Conservation (phyloP, 2,888 invertebrate species). For the Lasioglossum calceatum region DNA sequence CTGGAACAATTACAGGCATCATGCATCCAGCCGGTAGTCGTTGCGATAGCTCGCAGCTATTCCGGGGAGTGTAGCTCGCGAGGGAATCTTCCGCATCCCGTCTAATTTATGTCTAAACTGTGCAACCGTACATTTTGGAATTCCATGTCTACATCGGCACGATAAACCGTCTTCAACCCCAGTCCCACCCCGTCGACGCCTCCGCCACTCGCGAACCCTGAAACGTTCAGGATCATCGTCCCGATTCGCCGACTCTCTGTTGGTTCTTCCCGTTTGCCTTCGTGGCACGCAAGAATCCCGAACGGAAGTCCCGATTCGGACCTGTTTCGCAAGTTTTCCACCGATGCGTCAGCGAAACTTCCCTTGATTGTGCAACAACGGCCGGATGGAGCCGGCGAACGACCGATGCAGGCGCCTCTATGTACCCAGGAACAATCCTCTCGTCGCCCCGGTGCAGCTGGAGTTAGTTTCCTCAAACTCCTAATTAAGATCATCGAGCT, state of each 20-base stretch:
- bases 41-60: neutral
- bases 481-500: slow-evolving; percentile 57
- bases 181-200: neutral
- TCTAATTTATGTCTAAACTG: slow-evolving; percentile 10
- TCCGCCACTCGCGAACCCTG: neutral
- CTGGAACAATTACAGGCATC: slow-evolving; percentile 13
- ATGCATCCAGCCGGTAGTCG: slow-evolving; percentile 12
- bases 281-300: slow-evolving; percentile 31
- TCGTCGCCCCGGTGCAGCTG: slow-evolving; percentile 55
- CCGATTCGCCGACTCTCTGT: slow-evolving; percentile 1
- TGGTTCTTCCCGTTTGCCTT: slow-evolving; percentile 28
- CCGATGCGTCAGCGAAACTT: slow-evolving; percentile 52
- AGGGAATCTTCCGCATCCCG: slow-evolving; percentile 4
- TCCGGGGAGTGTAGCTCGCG: neutral
- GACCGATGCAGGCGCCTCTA: slow-evolving; percentile 68
- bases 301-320: slow-evolving; percentile 15
- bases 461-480: slow-evolving; percentile 47
- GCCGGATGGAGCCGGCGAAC: slow-evolving; percentile 26
- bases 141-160: slow-evolving; percentile 13
- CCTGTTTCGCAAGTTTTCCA: slow-evolving; percentile 46
- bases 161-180: neutral
- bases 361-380: slow-evolving; percentile 47
- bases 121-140: slow-evolving; percentile 1
- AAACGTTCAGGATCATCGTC: neutral
- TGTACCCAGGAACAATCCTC: slow-evolving; percentile 64